Conservation (phyloP, 2,113 vertebrate species). For the Chloropsis cyanopogon region DNA sequence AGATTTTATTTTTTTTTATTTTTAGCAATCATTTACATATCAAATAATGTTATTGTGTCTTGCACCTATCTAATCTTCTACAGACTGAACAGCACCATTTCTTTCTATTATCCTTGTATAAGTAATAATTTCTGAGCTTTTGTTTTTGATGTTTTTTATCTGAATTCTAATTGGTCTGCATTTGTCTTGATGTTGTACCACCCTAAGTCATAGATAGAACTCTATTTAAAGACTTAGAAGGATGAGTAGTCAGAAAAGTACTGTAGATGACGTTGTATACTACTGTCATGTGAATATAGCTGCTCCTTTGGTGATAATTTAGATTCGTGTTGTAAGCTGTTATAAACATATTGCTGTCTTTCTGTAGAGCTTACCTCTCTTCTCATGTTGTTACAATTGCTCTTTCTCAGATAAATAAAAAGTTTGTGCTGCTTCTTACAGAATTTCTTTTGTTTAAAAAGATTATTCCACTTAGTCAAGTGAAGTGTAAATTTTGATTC, state of each 20-base stretch:
- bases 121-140: not conserved
- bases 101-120: not conserved
- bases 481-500: not conserved
- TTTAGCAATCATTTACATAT: not conserved
- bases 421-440: not conserved
- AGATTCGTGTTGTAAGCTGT: not conserved
- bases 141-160: not conserved
- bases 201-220: not conserved
- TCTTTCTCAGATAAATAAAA: not conserved
- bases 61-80: not conserved
- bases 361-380: not conserved
- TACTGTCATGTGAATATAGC: not conserved
- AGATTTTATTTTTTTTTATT: not conserved
- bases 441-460: not conserved
- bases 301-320: not conserved
- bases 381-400: not conserved
- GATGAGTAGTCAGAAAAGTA: not conserved
- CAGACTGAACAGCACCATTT: not conserved
- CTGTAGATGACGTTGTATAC: not conserved
- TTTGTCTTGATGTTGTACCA: not conserved
- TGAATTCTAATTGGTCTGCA: not conserved
- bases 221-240: not conserved
- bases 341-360: not conserved
- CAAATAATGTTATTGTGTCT: not conserved
- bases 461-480: not conserved